phyloP scores from a whole-genome alignment of 1,140 invertebrate species.

The Eurosta solidaginis region DNA sequence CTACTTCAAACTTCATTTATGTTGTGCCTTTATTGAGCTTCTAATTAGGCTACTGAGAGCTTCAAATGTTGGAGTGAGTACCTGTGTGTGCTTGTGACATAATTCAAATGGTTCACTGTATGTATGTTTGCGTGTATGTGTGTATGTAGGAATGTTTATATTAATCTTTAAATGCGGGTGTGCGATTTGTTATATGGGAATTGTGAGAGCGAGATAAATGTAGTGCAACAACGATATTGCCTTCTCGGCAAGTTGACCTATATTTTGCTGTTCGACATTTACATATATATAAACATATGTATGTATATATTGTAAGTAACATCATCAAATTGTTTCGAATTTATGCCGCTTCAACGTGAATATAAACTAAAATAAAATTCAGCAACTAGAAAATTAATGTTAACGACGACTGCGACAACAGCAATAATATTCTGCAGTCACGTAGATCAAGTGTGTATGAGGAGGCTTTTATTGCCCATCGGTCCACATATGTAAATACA shows the following conservation, averaged over 20 bases:
- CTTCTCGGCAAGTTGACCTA: conserved; percentile 17
- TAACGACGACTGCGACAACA: not conserved
- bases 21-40: not conserved
- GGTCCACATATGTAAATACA: not conserved
- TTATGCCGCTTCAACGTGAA: not conserved
- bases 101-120: not conserved
- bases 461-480: too few relatives aligned
- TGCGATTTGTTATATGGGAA: too few relatives aligned
- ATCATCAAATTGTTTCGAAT: not conserved
- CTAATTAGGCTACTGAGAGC: conserved; percentile 3
- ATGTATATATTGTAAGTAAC: too few relatives aligned
- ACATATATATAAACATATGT: too few relatives aligned
- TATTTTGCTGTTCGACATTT: not conserved
- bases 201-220: not conserved
- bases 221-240: not conserved
- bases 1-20: not conserved
- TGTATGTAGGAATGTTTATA: not conserved
- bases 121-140: not conserved
- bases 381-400: not conserved
- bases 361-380: not conserved
- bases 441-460: not conserved
- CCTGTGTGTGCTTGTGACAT: not conserved
- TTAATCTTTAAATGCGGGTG: too few relatives aligned
- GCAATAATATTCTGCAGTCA: not conserved
- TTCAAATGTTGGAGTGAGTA: not conserved